Conservation (phyloP, 1,140 invertebrate genomes). For the Zaprionus lachaisei region DNA sequence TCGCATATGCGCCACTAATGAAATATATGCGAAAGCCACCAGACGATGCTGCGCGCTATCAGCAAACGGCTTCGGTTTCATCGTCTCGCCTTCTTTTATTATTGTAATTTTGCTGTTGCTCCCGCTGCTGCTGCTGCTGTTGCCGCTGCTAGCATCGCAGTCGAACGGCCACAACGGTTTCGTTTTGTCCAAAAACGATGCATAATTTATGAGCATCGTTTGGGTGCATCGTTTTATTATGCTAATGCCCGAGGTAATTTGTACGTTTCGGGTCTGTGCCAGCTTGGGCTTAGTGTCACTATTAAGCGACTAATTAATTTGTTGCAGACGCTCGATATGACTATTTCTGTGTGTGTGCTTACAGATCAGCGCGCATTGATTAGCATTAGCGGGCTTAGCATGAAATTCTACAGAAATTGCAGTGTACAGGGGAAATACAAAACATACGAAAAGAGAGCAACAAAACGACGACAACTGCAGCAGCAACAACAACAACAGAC, state of each 20-base stretch:
- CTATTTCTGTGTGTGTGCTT: constrained; percentile 25
- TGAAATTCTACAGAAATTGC: constrained; percentile 54
- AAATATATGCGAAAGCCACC: constrained; percentile 75
- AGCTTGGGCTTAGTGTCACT: constrained; percentile 75
- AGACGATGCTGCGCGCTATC: constrained; percentile 56
- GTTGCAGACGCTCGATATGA: constrained; percentile 71
- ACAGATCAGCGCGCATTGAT: constrained; percentile 55
- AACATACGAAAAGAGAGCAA: constrained; percentile 67
- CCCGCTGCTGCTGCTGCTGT: not conserved
- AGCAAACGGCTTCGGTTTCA: constrained; percentile 68
- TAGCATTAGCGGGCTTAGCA: constrained; percentile 68
- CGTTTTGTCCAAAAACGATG: constrained; percentile 75
- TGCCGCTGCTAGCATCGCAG: not conserved
- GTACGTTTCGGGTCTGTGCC: constrained; percentile 69
- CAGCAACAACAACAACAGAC: constrained; percentile 11
- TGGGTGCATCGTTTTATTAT: constrained; percentile 80
- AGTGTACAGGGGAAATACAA: not conserved
- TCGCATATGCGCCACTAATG: constrained; percentile 65
- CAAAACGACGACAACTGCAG: constrained; percentile 8
- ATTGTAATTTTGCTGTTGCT: constrained; percentile 54
- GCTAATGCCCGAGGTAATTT: constrained; percentile 76
- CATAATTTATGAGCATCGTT: constrained; percentile 77
- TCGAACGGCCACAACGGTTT: constrained; percentile 58
- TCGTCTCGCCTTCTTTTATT: constrained; percentile 54
- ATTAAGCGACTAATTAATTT: constrained; percentile 83